Percentiles rank a stretch among this genome's conserved stretches.
Conservation (phyloP, 2,113 vertebrate species). For the Helogale parvula region DNA sequence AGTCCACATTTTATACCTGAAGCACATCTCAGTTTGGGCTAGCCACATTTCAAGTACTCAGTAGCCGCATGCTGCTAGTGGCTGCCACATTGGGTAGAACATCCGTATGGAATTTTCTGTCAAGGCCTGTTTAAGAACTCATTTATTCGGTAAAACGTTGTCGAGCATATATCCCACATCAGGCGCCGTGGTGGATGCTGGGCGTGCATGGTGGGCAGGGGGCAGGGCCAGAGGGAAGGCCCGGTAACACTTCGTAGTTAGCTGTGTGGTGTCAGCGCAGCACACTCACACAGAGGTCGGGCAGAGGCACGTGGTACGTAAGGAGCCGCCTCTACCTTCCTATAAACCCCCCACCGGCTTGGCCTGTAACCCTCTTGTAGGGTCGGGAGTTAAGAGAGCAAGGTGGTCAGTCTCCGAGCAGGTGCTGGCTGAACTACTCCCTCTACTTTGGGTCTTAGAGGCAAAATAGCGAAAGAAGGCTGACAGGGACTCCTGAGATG, state of each 20-base stretch:
- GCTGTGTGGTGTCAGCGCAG: background rate
- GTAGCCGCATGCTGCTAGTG: background rate
- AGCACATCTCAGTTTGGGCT: background rate
- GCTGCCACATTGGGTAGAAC: background rate
- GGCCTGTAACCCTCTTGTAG: background rate
- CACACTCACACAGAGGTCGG: rapidly evolving
- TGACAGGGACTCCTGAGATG: background rate
- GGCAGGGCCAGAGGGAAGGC: background rate
- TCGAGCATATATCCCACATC: background rate
- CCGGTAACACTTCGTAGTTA: background rate
- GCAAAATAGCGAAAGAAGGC: no score
- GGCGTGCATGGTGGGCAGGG: background rate
- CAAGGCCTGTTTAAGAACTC: background rate
- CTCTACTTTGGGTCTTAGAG: background rate
- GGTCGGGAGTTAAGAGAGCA: background rate
- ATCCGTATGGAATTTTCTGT: background rate
- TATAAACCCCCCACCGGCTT: background rate
- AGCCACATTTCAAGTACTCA: background rate
- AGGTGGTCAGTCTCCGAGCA: background rate
- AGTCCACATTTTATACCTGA: background rate
- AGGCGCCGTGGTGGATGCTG: background rate
- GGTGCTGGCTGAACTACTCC: background rate
- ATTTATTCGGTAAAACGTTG: background rate
- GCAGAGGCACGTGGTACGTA: no score
- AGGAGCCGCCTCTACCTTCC: background rate